Conservation (phyloP, 2,113 vertebrate genomes). For the Strigops habroptila region DNA sequence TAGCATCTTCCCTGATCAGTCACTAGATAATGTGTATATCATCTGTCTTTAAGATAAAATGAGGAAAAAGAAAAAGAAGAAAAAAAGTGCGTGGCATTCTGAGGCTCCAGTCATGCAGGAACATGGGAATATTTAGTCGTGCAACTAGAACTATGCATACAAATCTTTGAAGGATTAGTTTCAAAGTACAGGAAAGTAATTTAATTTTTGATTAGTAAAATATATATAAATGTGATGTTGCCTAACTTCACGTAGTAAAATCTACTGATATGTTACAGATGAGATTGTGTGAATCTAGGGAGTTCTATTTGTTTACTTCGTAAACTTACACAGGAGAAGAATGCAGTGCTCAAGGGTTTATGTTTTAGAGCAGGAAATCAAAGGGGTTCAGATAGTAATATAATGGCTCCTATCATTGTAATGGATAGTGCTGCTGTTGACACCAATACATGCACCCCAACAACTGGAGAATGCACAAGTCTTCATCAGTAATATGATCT, state of each 20-base stretch:
- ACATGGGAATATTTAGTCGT: not conserved
- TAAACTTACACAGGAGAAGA: not conserved
- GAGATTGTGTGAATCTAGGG: not conserved
- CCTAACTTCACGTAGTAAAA: not conserved
- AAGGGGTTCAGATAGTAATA: not conserved
- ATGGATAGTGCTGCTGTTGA: not conserved
- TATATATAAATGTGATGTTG: not conserved
- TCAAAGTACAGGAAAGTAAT: not conserved
- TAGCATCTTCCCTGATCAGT: not conserved
- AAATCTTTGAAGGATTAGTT: not conserved
- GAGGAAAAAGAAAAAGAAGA: not conserved
- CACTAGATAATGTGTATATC: not conserved
- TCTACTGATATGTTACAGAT: not conserved
- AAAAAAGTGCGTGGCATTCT: not conserved
- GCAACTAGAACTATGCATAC: not conserved
- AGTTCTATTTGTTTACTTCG: not conserved
- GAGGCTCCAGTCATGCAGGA: not conserved
- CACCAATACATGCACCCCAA: rapidly evolving
- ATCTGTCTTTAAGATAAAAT: not conserved
- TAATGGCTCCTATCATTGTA: not conserved
- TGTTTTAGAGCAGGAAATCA: not conserved
- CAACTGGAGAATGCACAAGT: not conserved
- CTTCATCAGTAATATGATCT: not conserved
- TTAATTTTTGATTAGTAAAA: not conserved
- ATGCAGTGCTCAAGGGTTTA: not conserved